A percentile compares a stretch with the other conserved stretches of the same genome.
These are phyloP conservation scores for Pandemis cinnamomeana DNA, from an alignment of 2,888 invertebrate species.

Conservation along the genomic window DNA sequence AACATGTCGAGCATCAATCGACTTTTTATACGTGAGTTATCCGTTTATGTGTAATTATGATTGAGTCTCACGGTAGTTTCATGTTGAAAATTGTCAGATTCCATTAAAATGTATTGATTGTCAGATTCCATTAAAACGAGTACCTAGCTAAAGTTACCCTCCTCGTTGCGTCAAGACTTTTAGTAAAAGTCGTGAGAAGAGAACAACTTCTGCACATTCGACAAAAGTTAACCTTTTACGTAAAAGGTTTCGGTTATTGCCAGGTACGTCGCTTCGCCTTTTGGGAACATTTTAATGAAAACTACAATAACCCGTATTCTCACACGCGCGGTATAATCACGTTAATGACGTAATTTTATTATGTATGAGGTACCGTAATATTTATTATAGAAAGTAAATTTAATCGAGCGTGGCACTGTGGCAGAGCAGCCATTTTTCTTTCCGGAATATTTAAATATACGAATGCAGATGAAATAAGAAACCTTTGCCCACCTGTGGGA, in stretches of 20 bases:
- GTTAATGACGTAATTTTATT: conserved; percentile 32
- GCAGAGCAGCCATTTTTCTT: neutral
- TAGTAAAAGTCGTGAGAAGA: conserved; percentile 29
- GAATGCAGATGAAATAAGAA: too few relatives aligned
- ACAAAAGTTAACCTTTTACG: conserved; percentile 5
- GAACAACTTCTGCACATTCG: neutral
- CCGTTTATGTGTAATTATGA: too few relatives aligned
- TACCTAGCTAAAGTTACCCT: too few relatives aligned
- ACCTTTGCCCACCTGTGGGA: too few relatives aligned
- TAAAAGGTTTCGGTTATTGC: neutral
- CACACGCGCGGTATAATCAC: conserved; percentile 18
- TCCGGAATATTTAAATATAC: conserved; percentile 1
- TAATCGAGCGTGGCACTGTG: conserved; percentile 15
- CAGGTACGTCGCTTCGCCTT: neutral
- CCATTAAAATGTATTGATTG: too few relatives aligned
- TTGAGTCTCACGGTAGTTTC: too few relatives aligned
- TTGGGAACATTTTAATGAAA: conserved; percentile 28
- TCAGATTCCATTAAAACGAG: too few relatives aligned
- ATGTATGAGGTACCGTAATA: conserved; percentile 26
- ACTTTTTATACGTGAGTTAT: too few relatives aligned
- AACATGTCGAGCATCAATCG: too few relatives aligned
- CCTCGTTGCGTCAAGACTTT: neutral
- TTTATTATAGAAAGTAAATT: conserved; percentile 36
- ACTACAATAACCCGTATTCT: conserved; percentile 17
- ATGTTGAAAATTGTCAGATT: too few relatives aligned